Evolutionary conservation across 1,140 invertebrate species (phyloP), one percentile per base, ranked within the genome.

Genomic region (Drosophila parvula): DNA sequence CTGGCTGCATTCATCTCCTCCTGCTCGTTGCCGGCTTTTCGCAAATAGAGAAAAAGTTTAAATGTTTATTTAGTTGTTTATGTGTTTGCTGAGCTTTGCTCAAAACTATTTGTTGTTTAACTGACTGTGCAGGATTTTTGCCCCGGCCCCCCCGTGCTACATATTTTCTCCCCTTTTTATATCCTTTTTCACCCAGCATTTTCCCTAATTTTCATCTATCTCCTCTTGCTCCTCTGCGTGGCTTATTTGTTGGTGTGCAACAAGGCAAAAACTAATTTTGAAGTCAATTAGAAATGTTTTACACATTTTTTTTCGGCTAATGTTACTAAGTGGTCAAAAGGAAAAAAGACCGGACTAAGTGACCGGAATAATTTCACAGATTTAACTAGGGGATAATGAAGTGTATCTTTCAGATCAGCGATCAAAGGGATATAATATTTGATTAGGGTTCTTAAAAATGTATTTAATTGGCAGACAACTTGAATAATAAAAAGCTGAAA

Each of bases 251-350:
- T 63, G 68, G 45, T 79, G 70, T 60, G 70, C 41, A 76, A 56
- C 57, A 56, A 44, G 44, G 53, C 78, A 56, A 68, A 82, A 88
- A 82, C 83, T 86, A 79, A 79, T 86, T 86, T 81, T 63, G 67
- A 79, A 86, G 83, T 88, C 83, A 86, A 88, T 86, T 86, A 86
- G 74, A 88, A 86, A 77, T 62, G 64, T 63, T 51, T 64, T 55
- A 36, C 14, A 53, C 53, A 58, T 48, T 63, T 45, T 38, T 53
- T 14, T 10, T 3, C 12, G 28, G 27, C 27, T 9, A 22, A 43
- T 43, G 38, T 18, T 16, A 34, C 14, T 18, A 32, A 47, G 43
- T 47, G 43, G 60, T 61, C 3, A 43, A 41, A 8, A 9, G 41
- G 1, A 40, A 40, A 27, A 18, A 12, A 4, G 14, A 9, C 30